These are phyloP conservation scores for Salvator merianae DNA, from an alignment of 2,113 vertebrate species.

Conservation along the genomic window DNA sequence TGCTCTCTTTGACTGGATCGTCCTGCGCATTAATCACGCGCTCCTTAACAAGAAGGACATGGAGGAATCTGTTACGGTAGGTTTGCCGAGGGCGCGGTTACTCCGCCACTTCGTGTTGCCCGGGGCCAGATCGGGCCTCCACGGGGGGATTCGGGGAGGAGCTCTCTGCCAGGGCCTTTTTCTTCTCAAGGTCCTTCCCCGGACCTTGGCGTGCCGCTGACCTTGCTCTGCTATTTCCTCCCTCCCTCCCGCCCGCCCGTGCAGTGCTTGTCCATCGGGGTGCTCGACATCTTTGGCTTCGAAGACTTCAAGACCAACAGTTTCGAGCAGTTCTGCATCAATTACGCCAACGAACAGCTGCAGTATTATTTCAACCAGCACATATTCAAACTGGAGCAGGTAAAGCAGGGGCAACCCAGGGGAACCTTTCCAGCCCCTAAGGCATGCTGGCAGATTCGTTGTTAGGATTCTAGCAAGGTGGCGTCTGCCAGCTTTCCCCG, in stretches of 20 bases:
- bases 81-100: conserved; percentile 38
- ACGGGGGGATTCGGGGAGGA: too few species aligned
- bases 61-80: conserved; percentile 92
- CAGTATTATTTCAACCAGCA: conserved; percentile 99
- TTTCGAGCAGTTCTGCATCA: conserved; percentile 98
- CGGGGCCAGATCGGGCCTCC: not conserved
- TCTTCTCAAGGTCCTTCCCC: not conserved
- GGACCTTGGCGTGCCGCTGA: not conserved
- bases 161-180: too few species aligned
- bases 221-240: not conserved
- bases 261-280: conserved; percentile 95
- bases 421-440: too few species aligned
- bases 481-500: too few species aligned
- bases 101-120: not conserved
- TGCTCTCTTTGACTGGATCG: conserved; percentile 98
- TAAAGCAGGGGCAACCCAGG: conserved; percentile 55
- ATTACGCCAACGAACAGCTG: conserved; percentile 98
- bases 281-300: conserved; percentile 97
- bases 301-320: conserved; percentile 97
- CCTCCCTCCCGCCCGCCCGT: not conserved
- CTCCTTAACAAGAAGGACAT: conserved; percentile 98
- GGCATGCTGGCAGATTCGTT: too few species aligned
- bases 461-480: too few species aligned
- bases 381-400: conserved; percentile 97
- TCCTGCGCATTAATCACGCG: conserved; percentile 96